Evolutionary conservation across 1,140 invertebrate species (phyloP).

Genomic region (Drosophila nebulosa): DNA sequence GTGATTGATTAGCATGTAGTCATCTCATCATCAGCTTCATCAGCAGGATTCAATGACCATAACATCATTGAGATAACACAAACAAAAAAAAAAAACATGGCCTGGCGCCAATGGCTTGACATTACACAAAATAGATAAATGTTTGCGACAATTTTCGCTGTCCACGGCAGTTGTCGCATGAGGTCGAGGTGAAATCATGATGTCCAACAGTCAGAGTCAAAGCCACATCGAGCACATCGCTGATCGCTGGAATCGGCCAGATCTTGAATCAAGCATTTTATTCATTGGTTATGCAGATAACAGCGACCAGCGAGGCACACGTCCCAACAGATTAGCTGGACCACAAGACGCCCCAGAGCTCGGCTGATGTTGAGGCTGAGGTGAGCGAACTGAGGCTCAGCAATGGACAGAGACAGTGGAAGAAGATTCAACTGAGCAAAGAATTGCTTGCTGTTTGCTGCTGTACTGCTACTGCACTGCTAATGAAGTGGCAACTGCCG

Average conservation of each 20-base stretch:
- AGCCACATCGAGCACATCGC: conserved; percentile 20
- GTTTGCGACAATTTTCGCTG: conserved; percentile 71
- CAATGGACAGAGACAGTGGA: conserved; percentile 60
- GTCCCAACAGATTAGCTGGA: conserved; percentile 71
- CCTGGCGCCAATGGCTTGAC: conserved; percentile 11
- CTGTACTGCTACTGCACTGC: too few relatives aligned
- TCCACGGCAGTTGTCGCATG: conserved; percentile 79
- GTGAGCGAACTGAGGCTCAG: neutral
- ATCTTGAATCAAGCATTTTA: conserved; percentile 61
- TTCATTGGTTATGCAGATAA: conserved; percentile 80
- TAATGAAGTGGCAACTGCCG: conserved; percentile 35
- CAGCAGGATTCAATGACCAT: neutral
- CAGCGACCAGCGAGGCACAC: conserved; percentile 50
- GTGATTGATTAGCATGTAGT: conserved; percentile 75
- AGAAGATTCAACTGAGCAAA: conserved; percentile 18
- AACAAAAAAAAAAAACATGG: neutral
- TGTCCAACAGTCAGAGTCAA: conserved; percentile 26
- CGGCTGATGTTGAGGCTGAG: neutral
- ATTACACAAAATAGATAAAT: conserved; percentile 64
- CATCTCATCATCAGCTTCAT: conserved; percentile 45
- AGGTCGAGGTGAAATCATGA: conserved; percentile 76
- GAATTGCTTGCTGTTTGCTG: neutral
- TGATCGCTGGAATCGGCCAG: conserved; percentile 73
- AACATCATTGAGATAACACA: neutral
- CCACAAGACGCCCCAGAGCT: conserved; percentile 63